These are phyloP conservation scores for Osedax fenrisi DNA, from an alignment of 2,888 invertebrate genomes.

Conservation along the genomic window DNA sequence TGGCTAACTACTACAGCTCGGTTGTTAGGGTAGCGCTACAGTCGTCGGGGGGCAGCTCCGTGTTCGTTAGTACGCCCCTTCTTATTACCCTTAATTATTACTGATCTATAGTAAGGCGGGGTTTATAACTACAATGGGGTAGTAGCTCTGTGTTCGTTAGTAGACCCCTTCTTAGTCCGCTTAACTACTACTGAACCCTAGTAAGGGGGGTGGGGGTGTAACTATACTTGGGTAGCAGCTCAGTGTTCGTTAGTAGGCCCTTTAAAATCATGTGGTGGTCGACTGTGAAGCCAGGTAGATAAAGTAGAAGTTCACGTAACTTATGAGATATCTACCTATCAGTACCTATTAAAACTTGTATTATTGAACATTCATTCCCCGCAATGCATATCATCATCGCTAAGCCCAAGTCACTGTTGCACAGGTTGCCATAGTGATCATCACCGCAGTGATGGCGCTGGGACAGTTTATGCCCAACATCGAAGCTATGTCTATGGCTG, in stretches of 20 bases:
- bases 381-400: too few relatives aligned
- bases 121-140: background rate
- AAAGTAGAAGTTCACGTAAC: too few relatives aligned
- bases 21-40: background rate
- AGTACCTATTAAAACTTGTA: too few relatives aligned
- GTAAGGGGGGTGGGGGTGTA: background rate
- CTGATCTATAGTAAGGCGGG: background rate
- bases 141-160: constrained; percentile 3
- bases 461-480: constrained; percentile 71
- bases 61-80: constrained; percentile 42
- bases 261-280: too few relatives aligned
- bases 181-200: background rate
- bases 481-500: constrained; percentile 66
- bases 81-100: too few relatives aligned
- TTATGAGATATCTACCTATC: too few relatives aligned
- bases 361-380: too few relatives aligned
- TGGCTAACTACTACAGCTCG: background rate
- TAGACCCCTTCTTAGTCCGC: too few relatives aligned
- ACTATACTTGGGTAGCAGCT: background rate
- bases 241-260: constrained; percentile 38
- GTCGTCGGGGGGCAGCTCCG: background rate
- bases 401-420: too few relatives aligned
- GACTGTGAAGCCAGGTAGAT: too few relatives aligned
- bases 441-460: constrained; percentile 52
- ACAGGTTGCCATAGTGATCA: background rate